phyloP scores from a whole-genome alignment of 2,113 vertebrate species.

The Polypterus bichir region DNA sequence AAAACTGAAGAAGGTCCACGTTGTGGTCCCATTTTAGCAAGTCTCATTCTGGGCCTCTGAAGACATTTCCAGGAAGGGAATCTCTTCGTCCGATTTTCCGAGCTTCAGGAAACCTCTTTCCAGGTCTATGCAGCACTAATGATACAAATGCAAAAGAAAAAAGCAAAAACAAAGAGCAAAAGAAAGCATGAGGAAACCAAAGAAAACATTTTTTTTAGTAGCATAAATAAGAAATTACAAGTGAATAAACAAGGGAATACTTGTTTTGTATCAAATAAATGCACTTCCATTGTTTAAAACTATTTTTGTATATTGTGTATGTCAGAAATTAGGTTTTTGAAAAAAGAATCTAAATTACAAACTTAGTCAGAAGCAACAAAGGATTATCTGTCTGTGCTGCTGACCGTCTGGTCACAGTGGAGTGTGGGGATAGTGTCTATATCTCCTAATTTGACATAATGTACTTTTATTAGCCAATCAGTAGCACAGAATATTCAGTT shows the following conservation, averaged over 20 bases:
- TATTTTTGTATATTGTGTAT: conserved; percentile 10
- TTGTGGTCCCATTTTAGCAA: conserved; percentile 4
- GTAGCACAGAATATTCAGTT: too few species aligned
- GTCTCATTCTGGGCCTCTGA: conserved; percentile 34
- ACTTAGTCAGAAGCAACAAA: too few species aligned
- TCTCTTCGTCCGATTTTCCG: conserved; percentile 53
- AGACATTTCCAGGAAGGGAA: conserved; percentile 61
- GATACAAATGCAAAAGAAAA: conserved; percentile 8
- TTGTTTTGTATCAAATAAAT: neutral
- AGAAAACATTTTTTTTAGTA: neutral
- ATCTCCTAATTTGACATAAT: too few species aligned
- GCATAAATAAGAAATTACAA: neutral
- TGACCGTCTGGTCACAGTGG: too few species aligned
- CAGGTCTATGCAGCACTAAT: conserved; percentile 77
- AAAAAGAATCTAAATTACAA: too few species aligned
- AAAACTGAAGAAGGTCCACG: neutral
- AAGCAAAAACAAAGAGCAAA: neutral
- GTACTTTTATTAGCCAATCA: too few species aligned
- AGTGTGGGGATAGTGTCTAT: too few species aligned
- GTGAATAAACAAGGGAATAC: neutral
- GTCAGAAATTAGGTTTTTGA: conserved; percentile 10
- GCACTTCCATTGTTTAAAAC: conserved; percentile 9
- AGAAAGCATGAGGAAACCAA: too few species aligned
- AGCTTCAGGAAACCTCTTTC: conserved; percentile 55
- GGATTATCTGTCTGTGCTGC: too few species aligned